Conservation (phyloP, 2,888 invertebrate species). For the Lottia gigantea region DNA sequence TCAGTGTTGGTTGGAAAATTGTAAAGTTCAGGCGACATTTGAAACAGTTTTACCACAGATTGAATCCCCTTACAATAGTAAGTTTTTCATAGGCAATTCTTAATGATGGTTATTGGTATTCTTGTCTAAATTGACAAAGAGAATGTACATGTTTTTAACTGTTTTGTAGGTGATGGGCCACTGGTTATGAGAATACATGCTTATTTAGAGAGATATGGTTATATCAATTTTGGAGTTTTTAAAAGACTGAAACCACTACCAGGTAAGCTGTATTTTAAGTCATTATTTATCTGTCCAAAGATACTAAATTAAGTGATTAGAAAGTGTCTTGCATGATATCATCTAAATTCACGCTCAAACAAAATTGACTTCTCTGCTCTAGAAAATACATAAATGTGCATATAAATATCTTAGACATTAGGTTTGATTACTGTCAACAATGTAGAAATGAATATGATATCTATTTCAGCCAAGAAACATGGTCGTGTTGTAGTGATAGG, state of each 20-base stretch:
- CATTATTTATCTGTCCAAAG: neutral
- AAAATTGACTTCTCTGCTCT: too few relatives aligned
- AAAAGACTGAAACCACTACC: slow-evolving; percentile 78
- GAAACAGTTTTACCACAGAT: slow-evolving; percentile 85
- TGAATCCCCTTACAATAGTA: slow-evolving; percentile 88
- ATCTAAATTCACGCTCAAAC: too few relatives aligned
- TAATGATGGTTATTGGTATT: too few relatives aligned
- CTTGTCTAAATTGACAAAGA: too few relatives aligned
- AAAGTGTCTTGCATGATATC: too few relatives aligned
- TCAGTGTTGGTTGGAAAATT: slow-evolving; percentile 96
- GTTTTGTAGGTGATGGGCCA: slow-evolving; percentile 75
- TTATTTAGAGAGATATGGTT: slow-evolving; percentile 94
- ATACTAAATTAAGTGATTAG: too few relatives aligned
- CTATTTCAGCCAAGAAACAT: slow-evolving; percentile 62
- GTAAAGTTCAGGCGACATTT: slow-evolving; percentile 87
- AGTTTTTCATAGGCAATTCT: slow-evolving; percentile 30
- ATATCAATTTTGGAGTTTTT: slow-evolving; percentile 97
- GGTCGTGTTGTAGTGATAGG: slow-evolving; percentile 77
- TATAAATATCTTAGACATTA: too few relatives aligned
- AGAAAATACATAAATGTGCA: too few relatives aligned
- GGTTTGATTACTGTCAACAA: too few relatives aligned
- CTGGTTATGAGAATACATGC: slow-evolving; percentile 87
- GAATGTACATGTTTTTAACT: too few relatives aligned
- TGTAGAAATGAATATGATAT: neutral
- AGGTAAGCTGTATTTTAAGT: slow-evolving; percentile 38